phyloP scores from a whole-genome alignment of 2,888 invertebrate species.

The Cecidostiba fungosa region DNA sequence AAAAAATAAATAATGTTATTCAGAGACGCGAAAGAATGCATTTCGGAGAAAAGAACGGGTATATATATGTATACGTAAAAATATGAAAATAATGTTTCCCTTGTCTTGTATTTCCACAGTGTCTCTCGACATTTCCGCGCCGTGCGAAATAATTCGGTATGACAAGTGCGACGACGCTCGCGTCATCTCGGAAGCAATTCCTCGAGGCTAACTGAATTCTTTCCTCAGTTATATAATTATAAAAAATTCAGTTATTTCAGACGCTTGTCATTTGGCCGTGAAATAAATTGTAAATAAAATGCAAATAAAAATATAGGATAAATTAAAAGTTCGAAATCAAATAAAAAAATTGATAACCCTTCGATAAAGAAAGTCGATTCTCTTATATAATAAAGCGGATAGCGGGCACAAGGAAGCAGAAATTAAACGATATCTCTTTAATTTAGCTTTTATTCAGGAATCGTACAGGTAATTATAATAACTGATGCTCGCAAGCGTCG shows the following conservation, averaged over 20 bases:
- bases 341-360: neutral
- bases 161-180: conserved; percentile 9
- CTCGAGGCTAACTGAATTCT: conserved; percentile 5
- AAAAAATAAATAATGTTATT: neutral
- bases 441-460: conserved; percentile 62
- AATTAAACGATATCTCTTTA: conserved; percentile 22
- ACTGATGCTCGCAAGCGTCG: conserved; percentile 40
- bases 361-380: neutral
- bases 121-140: conserved; percentile 16
- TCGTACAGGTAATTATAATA: conserved; percentile 61
- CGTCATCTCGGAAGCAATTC: neutral
- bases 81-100: neutral
- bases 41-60: neutral
- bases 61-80: neutral
- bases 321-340: neutral
- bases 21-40: neutral
- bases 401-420: neutral
- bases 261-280: neutral
- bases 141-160: neutral
- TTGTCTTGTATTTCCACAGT: neutral
- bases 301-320: neutral
- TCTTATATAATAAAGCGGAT: neutral
- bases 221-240: neutral
- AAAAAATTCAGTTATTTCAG: neutral
- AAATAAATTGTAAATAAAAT: conserved; percentile 5